Conservation (phyloP, 2,113 vertebrate genomes). For the Nycticorax nycticorax region DNA sequence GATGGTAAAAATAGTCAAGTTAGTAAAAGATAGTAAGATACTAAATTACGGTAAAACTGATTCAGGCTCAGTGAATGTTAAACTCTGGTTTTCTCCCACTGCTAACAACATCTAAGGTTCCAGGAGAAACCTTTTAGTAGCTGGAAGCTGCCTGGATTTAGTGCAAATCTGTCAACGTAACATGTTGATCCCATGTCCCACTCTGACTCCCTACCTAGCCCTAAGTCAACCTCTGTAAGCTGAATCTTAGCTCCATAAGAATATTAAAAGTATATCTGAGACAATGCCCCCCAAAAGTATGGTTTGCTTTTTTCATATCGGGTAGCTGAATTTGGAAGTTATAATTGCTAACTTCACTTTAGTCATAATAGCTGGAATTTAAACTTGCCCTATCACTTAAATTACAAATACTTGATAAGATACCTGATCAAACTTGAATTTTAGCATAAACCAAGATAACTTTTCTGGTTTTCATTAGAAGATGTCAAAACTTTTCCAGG, state of each 20-base stretch:
- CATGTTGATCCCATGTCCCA: not conserved
- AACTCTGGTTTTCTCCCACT: not conserved
- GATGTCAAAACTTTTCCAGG: not conserved
- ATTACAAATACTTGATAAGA: not conserved
- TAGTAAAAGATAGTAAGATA: not conserved
- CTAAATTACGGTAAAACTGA: not conserved
- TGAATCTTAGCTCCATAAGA: not conserved
- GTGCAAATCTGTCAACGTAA: not conserved
- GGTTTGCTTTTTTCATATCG: not conserved
- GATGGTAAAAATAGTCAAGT: not conserved
- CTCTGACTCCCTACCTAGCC: not conserved
- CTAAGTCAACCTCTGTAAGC: not conserved
- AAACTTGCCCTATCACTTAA: not conserved
- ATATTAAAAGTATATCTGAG: not conserved
- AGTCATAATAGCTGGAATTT: not conserved
- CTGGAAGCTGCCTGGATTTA: not conserved
- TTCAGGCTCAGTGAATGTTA: not conserved
- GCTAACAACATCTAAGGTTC: not conserved
- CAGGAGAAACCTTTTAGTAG: not conserved
- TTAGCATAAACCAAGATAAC: not conserved
- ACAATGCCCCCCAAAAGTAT: not conserved
- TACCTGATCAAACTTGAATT: not conserved
- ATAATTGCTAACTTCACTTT: not conserved
- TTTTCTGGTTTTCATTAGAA: not conserved
- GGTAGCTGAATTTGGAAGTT: not conserved